Conservation (phyloP, 37 sponge, comb jelly and placozoan genomes). For the Cliona cf. orientalis region DNA sequence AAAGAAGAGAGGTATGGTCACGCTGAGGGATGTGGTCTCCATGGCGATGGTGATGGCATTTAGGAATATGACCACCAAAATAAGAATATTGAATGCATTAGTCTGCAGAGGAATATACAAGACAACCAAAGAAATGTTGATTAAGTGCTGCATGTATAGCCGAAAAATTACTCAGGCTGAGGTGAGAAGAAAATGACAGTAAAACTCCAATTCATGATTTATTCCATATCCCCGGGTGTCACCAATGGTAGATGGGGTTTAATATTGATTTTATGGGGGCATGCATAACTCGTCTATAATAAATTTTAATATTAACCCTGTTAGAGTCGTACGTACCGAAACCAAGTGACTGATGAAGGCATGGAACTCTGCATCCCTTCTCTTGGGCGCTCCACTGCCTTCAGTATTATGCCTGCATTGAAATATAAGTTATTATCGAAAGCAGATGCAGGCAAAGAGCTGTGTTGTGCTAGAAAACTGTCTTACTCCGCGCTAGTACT, state of each 20-base stretch:
- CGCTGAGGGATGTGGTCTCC: conserved; percentile 68
- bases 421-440: too few relatives aligned
- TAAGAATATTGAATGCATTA: conserved; percentile 50
- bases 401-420: too few relatives aligned
- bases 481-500: too few relatives aligned
- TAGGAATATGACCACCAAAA: conserved; percentile 69
- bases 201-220: background rate
- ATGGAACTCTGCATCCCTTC: conserved; percentile 30
- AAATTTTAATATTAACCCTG: too few relatives aligned
- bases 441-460: too few relatives aligned
- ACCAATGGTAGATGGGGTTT: too few relatives aligned
- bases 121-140: background rate
- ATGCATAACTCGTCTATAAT: too few relatives aligned
- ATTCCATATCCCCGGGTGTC: too few relatives aligned
- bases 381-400: too few relatives aligned
- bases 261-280: too few relatives aligned
- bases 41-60: conserved; percentile 76
- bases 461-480: too few relatives aligned
- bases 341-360: conserved; percentile 1
- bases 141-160: background rate
- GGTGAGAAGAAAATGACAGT: background rate
- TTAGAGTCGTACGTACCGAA: background rate
- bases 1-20: conserved; percentile 54
- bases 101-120: conserved; percentile 21
- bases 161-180: background rate